These are phyloP conservation scores for Pseudonaja textilis DNA, from an alignment of 2,113 vertebrate species.

Conservation along the genomic window DNA sequence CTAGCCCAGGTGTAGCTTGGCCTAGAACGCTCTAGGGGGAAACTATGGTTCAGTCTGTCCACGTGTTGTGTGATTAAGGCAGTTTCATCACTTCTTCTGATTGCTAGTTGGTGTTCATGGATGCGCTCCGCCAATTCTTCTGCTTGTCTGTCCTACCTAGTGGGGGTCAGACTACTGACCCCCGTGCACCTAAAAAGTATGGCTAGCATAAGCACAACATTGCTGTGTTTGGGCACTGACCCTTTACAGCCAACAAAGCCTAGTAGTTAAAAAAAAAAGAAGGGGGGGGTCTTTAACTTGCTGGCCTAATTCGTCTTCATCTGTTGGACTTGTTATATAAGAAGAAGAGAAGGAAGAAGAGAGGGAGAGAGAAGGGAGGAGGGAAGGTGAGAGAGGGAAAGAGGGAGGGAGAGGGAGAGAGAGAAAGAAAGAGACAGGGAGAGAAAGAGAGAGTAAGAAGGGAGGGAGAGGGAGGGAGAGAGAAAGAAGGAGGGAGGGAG, in stretches of 20 bases:
- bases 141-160: not conserved
- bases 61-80: not conserved
- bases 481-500: not conserved
- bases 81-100: not conserved
- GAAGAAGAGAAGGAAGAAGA: constrained; percentile 19
- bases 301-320: constrained; percentile 54
- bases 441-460: not conserved
- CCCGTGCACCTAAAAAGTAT: not conserved
- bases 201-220: not conserved
- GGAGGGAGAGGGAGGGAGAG: not conserved
- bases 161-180: not conserved
- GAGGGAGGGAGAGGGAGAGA: not conserved
- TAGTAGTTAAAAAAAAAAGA: not conserved
- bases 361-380: not conserved
- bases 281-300: not conserved
- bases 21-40: not conserved
- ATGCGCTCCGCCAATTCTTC: not conserved
- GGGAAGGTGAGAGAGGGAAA: not conserved
- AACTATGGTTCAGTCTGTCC: not conserved
- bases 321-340: constrained; percentile 63
- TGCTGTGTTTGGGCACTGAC: not conserved
- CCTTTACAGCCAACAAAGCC: not conserved
- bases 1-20: not conserved
- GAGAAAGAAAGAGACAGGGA: not conserved
- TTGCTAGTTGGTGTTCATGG: not conserved